Evolutionary conservation across 2,113 vertebrate genomes (phyloP), one percentile per base, ranked within the genome.

Genomic region (Dasyornis broadbenti): DNA sequence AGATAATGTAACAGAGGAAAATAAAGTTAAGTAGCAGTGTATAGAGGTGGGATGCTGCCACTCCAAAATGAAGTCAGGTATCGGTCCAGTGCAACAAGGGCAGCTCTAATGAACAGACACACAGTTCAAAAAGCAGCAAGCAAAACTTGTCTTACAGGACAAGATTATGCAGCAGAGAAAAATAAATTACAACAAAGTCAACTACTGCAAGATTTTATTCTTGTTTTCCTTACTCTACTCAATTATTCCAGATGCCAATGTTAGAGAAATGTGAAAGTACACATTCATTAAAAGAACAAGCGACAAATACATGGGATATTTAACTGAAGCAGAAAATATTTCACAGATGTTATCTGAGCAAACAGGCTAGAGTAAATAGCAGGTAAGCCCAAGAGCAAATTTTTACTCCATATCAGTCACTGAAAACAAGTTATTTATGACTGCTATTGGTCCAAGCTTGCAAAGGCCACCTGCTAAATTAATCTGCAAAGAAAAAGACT

Each of bases 141-240:
- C 37, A 37, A 82, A 71, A 37, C 17, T 16, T 10, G 7, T 63
- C 78, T 63, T 35, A 53, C 10, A 89, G 59, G 27, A 54, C 35
- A 90, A 70, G 11, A 79, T 60, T 82, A 87, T 47, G 66, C 26
- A 78, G 54, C n/a, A 71, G 30, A 91, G 37, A 89, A 63, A 92
- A 82, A 50, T 30, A 60, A 69, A 71, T 39, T 47, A 71, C 6
- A 71, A 13, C 39, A 47, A 52, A 82, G 26, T 49, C 42, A 59
- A 66, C 44, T 31, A 73, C 13, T 80, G 8, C 66, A 88, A 45
- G 33, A 72, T 21, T 60, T 47, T 66, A 2, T 21, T 81, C 15
- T 50, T 54, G 10, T 56, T 57, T 91, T 72, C 61, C 44, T 66
- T 64, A 61, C 23, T 71, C 60, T 31, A 81, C 9, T 79, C 27